A percentile compares a stretch with the other conserved stretches of the same genome.
These are phyloP conservation scores for Proterorhinus semilunaris DNA, from an alignment of 2,113 vertebrate genomes.

Conservation along the genomic window DNA sequence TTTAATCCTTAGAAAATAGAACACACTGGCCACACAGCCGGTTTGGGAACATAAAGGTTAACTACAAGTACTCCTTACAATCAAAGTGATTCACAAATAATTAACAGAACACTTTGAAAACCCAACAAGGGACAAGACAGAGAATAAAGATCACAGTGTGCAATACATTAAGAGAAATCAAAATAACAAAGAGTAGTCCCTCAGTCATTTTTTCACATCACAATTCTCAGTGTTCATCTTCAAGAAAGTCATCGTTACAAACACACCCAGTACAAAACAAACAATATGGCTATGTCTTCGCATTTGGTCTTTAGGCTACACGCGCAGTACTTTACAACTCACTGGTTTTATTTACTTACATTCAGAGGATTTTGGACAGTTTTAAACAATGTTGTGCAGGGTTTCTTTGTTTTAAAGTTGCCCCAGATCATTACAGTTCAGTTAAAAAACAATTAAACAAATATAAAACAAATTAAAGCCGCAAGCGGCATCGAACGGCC, in stretches of 20 bases:
- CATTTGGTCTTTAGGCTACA: conserved; percentile 2
- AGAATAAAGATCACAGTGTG: neutral
- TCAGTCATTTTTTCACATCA: neutral
- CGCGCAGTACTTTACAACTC: neutral
- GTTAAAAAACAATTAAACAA: neutral
- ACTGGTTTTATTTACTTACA: neutral
- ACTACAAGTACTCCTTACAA: neutral
- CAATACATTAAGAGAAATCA: neutral
- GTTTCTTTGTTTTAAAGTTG: neutral
- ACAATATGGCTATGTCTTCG: conserved; percentile 4
- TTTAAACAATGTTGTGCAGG: neutral
- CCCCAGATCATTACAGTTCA: neutral
- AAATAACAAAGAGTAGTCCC: neutral
- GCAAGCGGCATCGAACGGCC: no score
- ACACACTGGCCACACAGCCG: no score
- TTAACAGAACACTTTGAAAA: neutral
- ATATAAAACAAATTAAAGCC: no score
- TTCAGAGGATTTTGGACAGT: neutral
- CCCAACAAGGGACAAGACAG: neutral
- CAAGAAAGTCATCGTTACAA: neutral
- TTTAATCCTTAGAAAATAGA: neutral
- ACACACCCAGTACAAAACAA: neutral
- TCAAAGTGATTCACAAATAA: neutral
- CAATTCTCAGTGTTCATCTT: neutral
- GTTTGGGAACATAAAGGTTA: neutral